Evolutionary conservation across 2,113 vertebrate species (phyloP).

Genomic region (Steatornis caripensis): DNA sequence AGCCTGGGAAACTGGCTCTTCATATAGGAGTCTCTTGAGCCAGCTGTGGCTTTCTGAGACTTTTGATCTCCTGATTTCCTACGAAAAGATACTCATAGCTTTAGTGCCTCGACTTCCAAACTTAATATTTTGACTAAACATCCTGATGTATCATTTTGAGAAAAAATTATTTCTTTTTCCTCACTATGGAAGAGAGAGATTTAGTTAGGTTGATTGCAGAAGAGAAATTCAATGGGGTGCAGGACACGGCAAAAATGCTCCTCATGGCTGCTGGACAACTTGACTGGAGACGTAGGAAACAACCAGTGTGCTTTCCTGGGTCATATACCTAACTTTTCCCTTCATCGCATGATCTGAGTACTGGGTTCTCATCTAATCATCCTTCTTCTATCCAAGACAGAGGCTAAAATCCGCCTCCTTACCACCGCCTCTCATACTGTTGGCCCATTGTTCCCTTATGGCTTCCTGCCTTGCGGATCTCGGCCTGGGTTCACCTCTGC

Average conservation of each 20-base stretch:
- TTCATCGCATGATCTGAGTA: background rate
- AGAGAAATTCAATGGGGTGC: background rate
- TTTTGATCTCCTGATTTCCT: background rate
- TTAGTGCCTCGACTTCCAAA: background rate
- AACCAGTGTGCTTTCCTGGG: background rate
- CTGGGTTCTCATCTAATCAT: background rate
- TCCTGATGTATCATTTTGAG: background rate
- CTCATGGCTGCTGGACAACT: background rate
- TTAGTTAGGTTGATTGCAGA: background rate
- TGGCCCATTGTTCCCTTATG: rapidly evolving
- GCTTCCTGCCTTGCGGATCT: background rate
- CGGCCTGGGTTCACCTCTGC: background rate
- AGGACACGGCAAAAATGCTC: background rate
- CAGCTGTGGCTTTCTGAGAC: background rate
- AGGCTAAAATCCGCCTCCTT: background rate
- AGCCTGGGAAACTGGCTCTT: background rate
- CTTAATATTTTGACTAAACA: background rate
- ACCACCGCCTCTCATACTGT: background rate
- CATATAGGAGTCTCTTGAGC: background rate
- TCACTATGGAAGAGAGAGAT: background rate
- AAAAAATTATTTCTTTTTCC: background rate
- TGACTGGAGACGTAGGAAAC: background rate
- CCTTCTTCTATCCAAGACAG: background rate
- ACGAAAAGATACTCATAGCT: background rate
- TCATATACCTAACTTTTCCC: background rate